phyloP scores from a whole-genome alignment of 2,797 vertebrate genomes.

The Pseudochaenichthys georgianus region DNA sequence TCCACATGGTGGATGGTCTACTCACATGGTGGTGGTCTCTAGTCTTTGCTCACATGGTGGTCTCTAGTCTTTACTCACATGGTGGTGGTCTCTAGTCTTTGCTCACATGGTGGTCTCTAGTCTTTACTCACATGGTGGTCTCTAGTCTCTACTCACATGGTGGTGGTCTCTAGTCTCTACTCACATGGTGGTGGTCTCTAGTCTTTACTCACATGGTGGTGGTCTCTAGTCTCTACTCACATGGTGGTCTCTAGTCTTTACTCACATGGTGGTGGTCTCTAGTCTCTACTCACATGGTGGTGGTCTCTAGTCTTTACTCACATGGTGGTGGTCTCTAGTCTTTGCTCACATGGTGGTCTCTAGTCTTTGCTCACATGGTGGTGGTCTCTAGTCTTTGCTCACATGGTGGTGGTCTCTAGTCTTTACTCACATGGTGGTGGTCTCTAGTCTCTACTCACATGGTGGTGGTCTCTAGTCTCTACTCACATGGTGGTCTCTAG shows the following conservation, averaged over 20 bases:
- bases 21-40: too few species aligned
- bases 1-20: too few species aligned
- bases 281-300: constrained; percentile 91
- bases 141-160: constrained; percentile 90
- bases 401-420: constrained; percentile 95
- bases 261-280: constrained; percentile 98
- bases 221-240: constrained; percentile 88
- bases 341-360: constrained; percentile 93
- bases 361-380: constrained; percentile 90
- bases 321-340: constrained; percentile 93
- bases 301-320: constrained; percentile 89
- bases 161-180: constrained; percentile 88
- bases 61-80: too few species aligned
- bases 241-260: constrained; percentile 87
- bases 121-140: constrained; percentile 93
- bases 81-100: too few species aligned
- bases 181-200: constrained; percentile 97
- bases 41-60: too few species aligned
- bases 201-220: constrained; percentile 93
- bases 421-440: constrained; percentile 94
- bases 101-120: constrained; percentile 93
- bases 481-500: constrained; percentile 93
- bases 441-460: constrained; percentile 92
- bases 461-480: constrained; percentile 89
- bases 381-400: constrained; percentile 86